phyloP scores from a whole-genome alignment of 2,888 invertebrate species.

The Latrodectus elegans region DNA sequence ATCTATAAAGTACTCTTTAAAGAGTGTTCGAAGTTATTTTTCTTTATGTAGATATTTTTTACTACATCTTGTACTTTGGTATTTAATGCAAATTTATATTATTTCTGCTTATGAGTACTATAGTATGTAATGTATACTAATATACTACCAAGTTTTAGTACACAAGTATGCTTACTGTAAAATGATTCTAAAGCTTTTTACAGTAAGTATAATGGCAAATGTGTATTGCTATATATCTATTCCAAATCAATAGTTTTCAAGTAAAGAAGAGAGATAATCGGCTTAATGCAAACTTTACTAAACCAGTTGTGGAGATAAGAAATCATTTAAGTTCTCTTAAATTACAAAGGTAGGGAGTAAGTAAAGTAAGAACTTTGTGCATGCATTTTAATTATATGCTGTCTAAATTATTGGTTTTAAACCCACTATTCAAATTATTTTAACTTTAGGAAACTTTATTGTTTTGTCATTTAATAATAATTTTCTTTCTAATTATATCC shows the following conservation, averaged over 20 bases:
- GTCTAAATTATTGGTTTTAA: not conserved
- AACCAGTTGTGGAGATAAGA: slow-evolving; percentile 59
- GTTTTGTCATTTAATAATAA: not conserved
- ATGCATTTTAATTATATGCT: slow-evolving; percentile 42
- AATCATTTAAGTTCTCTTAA: slow-evolving; percentile 46
- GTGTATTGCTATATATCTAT: not conserved
- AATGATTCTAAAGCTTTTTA: too few species aligned
- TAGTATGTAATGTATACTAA: too few species aligned
- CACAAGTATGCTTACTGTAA: too few species aligned
- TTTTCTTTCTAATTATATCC: not conserved
- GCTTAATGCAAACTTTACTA: slow-evolving; percentile 49
- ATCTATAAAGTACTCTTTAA: too few species aligned
- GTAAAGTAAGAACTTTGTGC: slow-evolving; percentile 2
- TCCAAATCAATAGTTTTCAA: slow-evolving; percentile 25
- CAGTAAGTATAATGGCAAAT: too few species aligned
- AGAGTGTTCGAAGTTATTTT: too few species aligned
- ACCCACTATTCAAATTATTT: not conserved
- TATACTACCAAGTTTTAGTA: too few species aligned
- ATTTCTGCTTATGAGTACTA: too few species aligned
- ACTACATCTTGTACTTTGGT: too few species aligned
- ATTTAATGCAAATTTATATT: too few species aligned
- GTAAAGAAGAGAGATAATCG: slow-evolving; percentile 52
- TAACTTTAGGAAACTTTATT: not conserved
- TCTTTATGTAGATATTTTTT: too few species aligned
- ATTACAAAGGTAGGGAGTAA: slow-evolving; percentile 53